phyloP scores from a whole-genome alignment of 1,140 invertebrate species.

The Hirudo medicinalis region DNA sequence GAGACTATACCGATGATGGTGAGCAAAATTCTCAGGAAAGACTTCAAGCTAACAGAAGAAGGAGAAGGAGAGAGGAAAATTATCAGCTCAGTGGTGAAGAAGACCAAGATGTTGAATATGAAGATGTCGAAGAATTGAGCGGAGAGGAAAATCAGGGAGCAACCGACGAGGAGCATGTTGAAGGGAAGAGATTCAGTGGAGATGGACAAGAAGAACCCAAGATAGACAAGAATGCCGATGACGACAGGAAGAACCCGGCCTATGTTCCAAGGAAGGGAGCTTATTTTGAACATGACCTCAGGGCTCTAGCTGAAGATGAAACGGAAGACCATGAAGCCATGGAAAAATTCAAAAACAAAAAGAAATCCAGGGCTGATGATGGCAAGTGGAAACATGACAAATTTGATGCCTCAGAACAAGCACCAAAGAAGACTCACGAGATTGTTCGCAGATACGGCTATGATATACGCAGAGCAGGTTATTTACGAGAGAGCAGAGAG shows the following conservation, averaged over 20 bases:
- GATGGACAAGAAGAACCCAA: constrained; percentile 10
- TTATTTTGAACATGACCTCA: constrained; percentile 81
- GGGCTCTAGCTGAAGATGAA: constrained; percentile 25
- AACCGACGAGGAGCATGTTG: background rate
- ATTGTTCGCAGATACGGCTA: constrained; percentile 78
- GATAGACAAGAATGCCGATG: constrained; percentile 63
- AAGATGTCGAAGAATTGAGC: too few species aligned
- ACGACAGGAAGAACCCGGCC: constrained; percentile 85
- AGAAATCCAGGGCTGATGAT: constrained; percentile 46
- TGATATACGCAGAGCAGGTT: constrained; percentile 64
- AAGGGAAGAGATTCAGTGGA: constrained; percentile 2
- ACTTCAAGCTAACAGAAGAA: too few species aligned
- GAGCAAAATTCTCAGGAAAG: too few species aligned
- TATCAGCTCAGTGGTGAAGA: too few species aligned
- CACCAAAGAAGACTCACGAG: constrained; percentile 74
- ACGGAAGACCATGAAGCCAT: constrained; percentile 52
- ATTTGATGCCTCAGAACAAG: constrained; percentile 64
- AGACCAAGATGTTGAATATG: too few species aligned
- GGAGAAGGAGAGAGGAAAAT: too few species aligned
- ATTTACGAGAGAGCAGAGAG: too few species aligned
- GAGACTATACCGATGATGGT: background rate
- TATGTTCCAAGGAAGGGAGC: constrained; percentile 89
- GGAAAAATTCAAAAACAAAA: constrained; percentile 21
- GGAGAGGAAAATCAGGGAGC: background rate
- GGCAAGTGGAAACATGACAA: constrained; percentile 78